Evolutionary conservation across 2,888 invertebrate species (phyloP), one percentile per base, ranked within the genome.

Genomic region (Meiosimyza platycephala): DNA sequence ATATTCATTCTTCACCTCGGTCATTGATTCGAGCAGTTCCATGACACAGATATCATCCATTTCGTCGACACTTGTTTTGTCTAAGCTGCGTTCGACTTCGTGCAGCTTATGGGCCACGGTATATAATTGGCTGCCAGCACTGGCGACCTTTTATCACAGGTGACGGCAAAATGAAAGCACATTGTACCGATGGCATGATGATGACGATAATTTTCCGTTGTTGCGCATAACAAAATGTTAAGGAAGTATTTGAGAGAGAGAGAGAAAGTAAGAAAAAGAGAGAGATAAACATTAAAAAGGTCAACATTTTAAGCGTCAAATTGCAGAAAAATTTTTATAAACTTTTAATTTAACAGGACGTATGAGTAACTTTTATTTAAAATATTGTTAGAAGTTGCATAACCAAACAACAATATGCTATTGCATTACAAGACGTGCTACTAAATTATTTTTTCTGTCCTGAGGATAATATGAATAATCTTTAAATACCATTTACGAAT

Each of bases 1-100:
- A 87, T 94, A 95, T 85, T 94, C 94, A 76, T 92, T 92, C 60
- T 92, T 93, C 76, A 93, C 93, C 88, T 93, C 92, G 15, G 93
- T 92, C 75, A 95, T 94, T 28, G 94, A 93, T 82, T 92, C 91
- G 74, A 95, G 89, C 73, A 95, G 88, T 83, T 92, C 91, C 86
- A 93, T 89, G 65, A 94, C 92, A 80, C 93, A 93, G 75, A 92
- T 89, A 83, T 93, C 91, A 74, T 87, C 86, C 78, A 87, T 82
- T 72, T 85, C 85, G 40, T 85, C 85, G 70, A 76, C 78, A 71
- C 69, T 74, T 33, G 78, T 80, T 51, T 74, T 80, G 59, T 82
- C 84, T 74, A 87, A 73, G 73, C 84, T 84, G 79, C 90, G 91
- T 83, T 93, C 93, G 72, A 93, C 92, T 77, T 90, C 90, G 75